A percentile compares a stretch with the other conserved stretches of the same genome.
phyloP scores from a whole-genome alignment of 2,113 vertebrate genomes.

The Hypanus sabinus region DNA sequence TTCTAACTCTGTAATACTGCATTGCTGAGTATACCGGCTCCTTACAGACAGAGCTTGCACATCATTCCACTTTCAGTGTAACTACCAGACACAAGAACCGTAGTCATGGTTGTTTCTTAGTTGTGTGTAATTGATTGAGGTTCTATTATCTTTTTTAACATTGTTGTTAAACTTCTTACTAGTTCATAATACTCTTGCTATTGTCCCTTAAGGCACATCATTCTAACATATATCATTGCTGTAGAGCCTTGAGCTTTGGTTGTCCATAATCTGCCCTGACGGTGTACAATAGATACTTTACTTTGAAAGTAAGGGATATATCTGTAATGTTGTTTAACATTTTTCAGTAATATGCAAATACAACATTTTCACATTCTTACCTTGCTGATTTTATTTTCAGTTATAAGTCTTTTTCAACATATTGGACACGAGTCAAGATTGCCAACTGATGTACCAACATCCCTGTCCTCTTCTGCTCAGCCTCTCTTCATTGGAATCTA shows the following conservation, averaged over 20 bases:
- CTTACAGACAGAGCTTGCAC: neutral
- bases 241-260: neutral
- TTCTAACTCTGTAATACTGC: neutral
- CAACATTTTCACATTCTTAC: slow-evolving; percentile 5
- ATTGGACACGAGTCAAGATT: neutral
- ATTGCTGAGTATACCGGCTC: neutral
- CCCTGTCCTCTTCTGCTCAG: neutral
- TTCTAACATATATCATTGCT: neutral
- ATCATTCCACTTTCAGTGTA: neutral
- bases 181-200: neutral
- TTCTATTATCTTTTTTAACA: neutral
- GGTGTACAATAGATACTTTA: neutral
- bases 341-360: neutral
- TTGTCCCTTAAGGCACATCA: neutral
- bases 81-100: neutral
- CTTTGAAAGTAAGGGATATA: neutral
- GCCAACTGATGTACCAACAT: slow-evolving; percentile 3
- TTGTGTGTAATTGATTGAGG: neutral
- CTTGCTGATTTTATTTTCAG: slow-evolving; percentile 31
- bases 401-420: slow-evolving; percentile 25
- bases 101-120: neutral
- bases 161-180: neutral
- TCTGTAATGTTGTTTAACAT: neutral
- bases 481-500: slow-evolving; percentile 27
- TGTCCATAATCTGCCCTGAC: neutral